Percentiles rank a stretch among this genome's conserved stretches.
Evolutionary conservation across 2,888 invertebrate genomes (phyloP).

Genomic region (Orthonychiurus folsomi): DNA sequence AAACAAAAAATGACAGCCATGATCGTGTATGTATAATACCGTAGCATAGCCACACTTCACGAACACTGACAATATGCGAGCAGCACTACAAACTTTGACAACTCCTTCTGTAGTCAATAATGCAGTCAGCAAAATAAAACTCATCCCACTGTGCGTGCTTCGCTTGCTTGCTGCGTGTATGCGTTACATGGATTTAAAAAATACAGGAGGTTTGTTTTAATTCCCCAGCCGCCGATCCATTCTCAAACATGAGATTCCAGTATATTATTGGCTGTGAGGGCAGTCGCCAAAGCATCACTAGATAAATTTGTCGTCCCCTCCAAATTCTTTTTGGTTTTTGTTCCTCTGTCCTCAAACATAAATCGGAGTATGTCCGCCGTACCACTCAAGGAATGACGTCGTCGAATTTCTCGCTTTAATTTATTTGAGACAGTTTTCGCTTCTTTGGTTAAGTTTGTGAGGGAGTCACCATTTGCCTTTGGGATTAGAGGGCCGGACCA

Average conservation of each 20-base stretch:
- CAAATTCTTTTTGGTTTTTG: not conserved
- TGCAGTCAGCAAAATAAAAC: not conserved
- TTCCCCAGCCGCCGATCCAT: too few species aligned
- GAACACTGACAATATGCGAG: too few species aligned
- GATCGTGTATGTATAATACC: not conserved
- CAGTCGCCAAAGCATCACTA: conserved; percentile 28
- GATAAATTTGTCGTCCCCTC: conserved; percentile 8
- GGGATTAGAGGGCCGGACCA: conserved; percentile 11
- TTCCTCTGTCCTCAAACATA: conserved; percentile 17
- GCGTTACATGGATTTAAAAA: too few species aligned
- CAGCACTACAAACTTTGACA: too few species aligned
- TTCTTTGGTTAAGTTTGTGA: conserved; percentile 24
- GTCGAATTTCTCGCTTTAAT: conserved; percentile 29
- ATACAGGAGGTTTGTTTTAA: too few species aligned
- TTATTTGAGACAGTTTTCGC: conserved; percentile 32
- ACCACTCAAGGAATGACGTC: conserved; percentile 39
- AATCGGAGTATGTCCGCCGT: conserved; percentile 39
- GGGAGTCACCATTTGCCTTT: conserved; percentile 10
- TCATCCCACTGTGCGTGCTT: not conserved
- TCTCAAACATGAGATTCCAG: conserved; percentile 40
- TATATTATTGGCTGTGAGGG: conserved; percentile 34
- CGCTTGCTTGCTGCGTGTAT: not conserved
- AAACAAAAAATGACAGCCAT: not conserved
- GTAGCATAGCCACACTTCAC: too few species aligned
- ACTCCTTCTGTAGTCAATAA: too few species aligned